These are phyloP conservation scores for Gastrophysa polygoni DNA, from an alignment of 2,888 invertebrate genomes.

Conservation along the genomic window DNA sequence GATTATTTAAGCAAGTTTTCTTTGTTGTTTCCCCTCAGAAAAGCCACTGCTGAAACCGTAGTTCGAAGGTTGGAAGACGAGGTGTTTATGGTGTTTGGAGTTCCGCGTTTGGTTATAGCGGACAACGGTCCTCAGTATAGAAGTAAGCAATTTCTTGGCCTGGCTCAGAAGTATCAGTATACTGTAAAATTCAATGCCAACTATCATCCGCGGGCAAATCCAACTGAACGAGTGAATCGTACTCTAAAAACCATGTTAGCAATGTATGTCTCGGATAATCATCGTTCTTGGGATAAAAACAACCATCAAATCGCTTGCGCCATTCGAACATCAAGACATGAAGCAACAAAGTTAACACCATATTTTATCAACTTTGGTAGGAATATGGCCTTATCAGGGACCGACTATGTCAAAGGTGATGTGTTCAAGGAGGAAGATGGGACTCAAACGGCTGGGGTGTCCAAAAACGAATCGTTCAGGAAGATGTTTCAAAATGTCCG, in stretches of 20 bases:
- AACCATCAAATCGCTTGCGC: constrained; percentile 4
- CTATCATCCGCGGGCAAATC: constrained; percentile 19
- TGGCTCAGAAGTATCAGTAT: constrained; percentile 9
- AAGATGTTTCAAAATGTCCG: constrained; percentile 13
- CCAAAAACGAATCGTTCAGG: constrained; percentile 5
- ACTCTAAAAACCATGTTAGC: constrained; percentile 16
- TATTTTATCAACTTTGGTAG: constrained; percentile 5
- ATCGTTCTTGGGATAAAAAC: constrained; percentile 6
- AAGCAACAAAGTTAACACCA: constrained; percentile 4
- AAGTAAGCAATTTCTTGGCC: constrained; percentile 1
- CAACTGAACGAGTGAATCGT: constrained; percentile 7
- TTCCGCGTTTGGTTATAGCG: constrained; percentile 14
- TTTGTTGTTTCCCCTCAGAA: constrained; percentile 11
- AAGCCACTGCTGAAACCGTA: constrained; percentile 9
- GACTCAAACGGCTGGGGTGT: background rate
- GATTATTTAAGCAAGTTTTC: constrained; percentile 22
- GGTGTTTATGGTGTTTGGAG: constrained; percentile 18
- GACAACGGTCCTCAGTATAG: constrained; percentile 21
- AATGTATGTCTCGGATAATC: constrained; percentile 18
- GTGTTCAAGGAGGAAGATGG: background rate
- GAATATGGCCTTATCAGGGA: background rate
- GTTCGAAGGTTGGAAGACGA: background rate
- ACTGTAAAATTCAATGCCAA: background rate
- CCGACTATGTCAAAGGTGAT: background rate
- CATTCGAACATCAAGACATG: constrained; percentile 3